Percentiles rank a stretch among this genome's conserved stretches.
These are phyloP conservation scores for Galeopterus variegatus DNA, from an alignment of 2,113 vertebrate species.

Conservation along the genomic window DNA sequence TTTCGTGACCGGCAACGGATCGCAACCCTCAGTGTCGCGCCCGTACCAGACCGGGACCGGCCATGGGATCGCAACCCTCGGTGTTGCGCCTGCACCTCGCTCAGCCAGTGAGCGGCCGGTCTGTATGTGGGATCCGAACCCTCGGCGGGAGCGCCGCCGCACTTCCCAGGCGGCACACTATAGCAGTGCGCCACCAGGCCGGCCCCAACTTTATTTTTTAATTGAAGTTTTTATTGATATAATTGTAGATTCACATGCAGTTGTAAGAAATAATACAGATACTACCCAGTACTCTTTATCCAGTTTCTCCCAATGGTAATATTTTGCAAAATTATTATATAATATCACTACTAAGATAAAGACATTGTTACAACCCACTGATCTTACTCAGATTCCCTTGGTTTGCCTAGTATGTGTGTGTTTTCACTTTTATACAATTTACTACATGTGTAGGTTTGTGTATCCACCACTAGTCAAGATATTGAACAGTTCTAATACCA, in stretches of 20 bases:
- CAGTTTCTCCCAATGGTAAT: not conserved
- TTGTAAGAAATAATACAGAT: conserved; percentile 35
- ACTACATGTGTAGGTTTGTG: not conserved
- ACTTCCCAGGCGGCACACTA: too few species aligned
- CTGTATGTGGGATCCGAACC: too few species aligned
- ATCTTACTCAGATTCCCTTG: conserved; percentile 29
- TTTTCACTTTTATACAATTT: not conserved
- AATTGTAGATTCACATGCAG: conserved; percentile 33
- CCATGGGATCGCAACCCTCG: too few species aligned
- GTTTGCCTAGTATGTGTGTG: not conserved
- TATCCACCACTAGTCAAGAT: not conserved
- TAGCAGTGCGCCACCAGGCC: too few species aligned
- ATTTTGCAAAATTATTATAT: conserved; percentile 4
- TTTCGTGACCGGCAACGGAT: too few species aligned
- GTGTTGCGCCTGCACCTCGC: too few species aligned
- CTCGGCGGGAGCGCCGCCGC: too few species aligned
- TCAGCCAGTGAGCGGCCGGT: too few species aligned
- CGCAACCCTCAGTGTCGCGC: too few species aligned
- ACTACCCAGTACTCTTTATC: conserved; percentile 2
- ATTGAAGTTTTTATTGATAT: conserved; percentile 20
- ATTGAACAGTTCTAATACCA: not conserved
- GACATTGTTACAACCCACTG: not conserved
- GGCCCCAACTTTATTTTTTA: not conserved
- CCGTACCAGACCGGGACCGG: too few species aligned
- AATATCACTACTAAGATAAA: conserved; percentile 38